A percentile compares a stretch with the other conserved stretches of the same genome.
Evolutionary conservation across 1,140 invertebrate genomes (phyloP).

Genomic region (Spodoptera frugiperda): DNA sequence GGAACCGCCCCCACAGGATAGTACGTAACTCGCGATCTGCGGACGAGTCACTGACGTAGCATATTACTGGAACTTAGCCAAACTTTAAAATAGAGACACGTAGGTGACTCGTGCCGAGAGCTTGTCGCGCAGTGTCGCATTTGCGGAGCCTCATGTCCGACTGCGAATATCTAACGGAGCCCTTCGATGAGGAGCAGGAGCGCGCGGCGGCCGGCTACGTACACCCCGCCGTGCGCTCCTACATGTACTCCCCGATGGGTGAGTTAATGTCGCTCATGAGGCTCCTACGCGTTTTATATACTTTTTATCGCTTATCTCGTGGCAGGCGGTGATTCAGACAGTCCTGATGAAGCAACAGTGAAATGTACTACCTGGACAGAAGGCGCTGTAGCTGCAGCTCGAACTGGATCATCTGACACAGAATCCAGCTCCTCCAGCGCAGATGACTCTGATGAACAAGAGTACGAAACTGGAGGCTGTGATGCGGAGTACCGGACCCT

Average conservation of each 20-base stretch:
- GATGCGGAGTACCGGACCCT: conserved; percentile 76
- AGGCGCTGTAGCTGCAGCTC: conserved; percentile 61
- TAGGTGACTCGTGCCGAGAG: conserved; percentile 76
- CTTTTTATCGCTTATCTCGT: conserved; percentile 71
- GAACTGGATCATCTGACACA: conserved; percentile 73
- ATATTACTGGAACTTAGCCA: conserved; percentile 79
- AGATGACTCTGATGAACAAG: conserved; percentile 75
- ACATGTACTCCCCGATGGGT: conserved; percentile 85
- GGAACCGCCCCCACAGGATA: conserved; percentile 80
- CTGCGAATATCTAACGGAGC: conserved; percentile 80
- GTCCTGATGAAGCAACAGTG: conserved; percentile 81
- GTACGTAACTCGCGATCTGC: conserved; percentile 79
- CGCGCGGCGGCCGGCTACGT: conserved; percentile 72
- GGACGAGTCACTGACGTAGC: conserved; percentile 80
- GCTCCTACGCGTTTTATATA: conserved; percentile 57
- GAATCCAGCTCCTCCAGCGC: conserved; percentile 78
- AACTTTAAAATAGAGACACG: conserved; percentile 80
- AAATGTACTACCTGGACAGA: conserved; percentile 81
- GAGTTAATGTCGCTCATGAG: conserved; percentile 71
- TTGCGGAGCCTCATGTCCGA: conserved; percentile 81
- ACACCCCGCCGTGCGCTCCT: conserved; percentile 84
- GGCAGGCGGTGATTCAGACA: conserved; percentile 85
- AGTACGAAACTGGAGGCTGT: conserved; percentile 65
- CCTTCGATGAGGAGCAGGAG: conserved; percentile 81
- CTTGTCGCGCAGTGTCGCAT: conserved; percentile 81